Evolutionary conservation across 2,888 invertebrate genomes (phyloP).

Genomic region (Nasonia oneida): DNA sequence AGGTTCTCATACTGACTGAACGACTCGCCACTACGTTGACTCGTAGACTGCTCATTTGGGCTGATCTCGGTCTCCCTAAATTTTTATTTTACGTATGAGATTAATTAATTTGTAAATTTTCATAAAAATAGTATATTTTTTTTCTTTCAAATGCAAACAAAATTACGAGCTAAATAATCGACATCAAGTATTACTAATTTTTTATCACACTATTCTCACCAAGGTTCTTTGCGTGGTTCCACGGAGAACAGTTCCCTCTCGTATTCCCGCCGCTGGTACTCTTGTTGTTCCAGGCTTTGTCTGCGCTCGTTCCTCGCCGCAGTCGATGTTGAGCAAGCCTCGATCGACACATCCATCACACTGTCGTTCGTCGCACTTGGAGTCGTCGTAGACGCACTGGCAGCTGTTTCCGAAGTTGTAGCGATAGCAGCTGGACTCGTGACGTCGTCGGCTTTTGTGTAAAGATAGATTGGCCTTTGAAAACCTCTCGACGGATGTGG

Average conservation of each 20-base stretch:
- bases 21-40: conserved; percentile 75
- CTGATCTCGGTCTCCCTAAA: conserved; percentile 67
- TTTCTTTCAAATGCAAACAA: not conserved
- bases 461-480: conserved; percentile 88
- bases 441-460: conserved; percentile 70
- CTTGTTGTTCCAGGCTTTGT: conserved; percentile 61
- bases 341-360: not conserved
- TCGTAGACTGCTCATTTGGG: conserved; percentile 67
- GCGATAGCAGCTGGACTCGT: conserved; percentile 22
- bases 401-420: not conserved
- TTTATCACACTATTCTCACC: conserved; percentile 19
- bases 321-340: not conserved
- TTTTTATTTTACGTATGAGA: conserved; percentile 34
- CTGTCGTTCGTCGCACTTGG: not conserved
- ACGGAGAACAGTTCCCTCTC: conserved; percentile 72
- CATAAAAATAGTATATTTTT: not conserved
- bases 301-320: conserved; percentile 44
- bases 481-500: conserved; percentile 94
- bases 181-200: too few relatives aligned
- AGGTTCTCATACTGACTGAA: conserved; percentile 75
- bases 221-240: conserved; percentile 27
- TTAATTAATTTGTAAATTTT: not conserved
- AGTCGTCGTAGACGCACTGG: not conserved
- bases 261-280: conserved; percentile 52
- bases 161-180: too few relatives aligned